Conservation (phyloP, 2,797 vertebrate genomes). For the Chaetodon trifasciatus region DNA sequence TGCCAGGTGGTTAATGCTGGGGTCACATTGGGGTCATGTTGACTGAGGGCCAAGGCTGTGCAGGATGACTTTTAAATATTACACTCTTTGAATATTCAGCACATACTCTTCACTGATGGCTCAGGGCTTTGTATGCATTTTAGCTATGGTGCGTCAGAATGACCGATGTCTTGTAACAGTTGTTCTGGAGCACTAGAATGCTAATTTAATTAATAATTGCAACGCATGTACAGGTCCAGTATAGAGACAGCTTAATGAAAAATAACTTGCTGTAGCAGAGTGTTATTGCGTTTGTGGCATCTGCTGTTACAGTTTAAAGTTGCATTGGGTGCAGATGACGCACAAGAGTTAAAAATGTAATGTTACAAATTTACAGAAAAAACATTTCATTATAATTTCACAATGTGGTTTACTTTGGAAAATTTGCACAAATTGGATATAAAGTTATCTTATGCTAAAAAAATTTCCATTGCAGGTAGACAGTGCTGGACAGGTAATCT, state of each 20-base stretch:
- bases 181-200: constrained; percentile 16
- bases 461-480: too few relatives aligned
- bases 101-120: constrained; percentile 26
- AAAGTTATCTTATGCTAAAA: not conserved
- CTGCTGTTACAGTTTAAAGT: not conserved
- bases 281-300: constrained; percentile 6
- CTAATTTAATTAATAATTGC: constrained; percentile 43
- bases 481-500: too few relatives aligned
- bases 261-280: not conserved
- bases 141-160: constrained; percentile 12
- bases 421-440: not conserved
- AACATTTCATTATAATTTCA: not conserved
- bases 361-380: not conserved
- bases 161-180: constrained; percentile 23
- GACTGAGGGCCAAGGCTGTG: constrained; percentile 54
- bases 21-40: constrained; percentile 62
- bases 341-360: not conserved
- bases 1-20: constrained; percentile 56
- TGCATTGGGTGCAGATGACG: not conserved
- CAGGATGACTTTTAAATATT: constrained; percentile 66
- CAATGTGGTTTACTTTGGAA: not conserved
- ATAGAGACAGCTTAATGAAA: constrained; percentile 8
- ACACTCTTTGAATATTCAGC: constrained; percentile 57
- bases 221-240: not conserved
- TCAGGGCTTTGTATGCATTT: constrained; percentile 26